These are phyloP conservation scores for Chionoecetes opilio DNA, from an alignment of 1,140 invertebrate species.

Conservation along the genomic window DNA sequence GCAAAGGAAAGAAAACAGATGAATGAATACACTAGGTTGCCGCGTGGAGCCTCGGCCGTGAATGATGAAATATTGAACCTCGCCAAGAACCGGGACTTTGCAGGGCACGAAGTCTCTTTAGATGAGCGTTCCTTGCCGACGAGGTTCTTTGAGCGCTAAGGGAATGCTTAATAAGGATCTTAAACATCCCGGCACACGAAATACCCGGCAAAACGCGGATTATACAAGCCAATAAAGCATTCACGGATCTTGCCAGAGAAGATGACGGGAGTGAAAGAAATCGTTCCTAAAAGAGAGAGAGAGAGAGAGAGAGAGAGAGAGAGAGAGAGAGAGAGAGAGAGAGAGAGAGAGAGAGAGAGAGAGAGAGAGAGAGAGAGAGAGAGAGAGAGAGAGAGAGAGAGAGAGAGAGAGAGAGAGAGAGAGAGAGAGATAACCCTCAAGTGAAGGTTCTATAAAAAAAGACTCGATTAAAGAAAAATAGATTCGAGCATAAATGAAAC, in stretches of 20 bases:
- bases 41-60: background rate
- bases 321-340: too few relatives aligned
- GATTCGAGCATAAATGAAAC: too few relatives aligned
- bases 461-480: too few relatives aligned
- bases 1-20: background rate
- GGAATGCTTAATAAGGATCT: background rate
- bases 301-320: too few relatives aligned
- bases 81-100: background rate
- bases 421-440: background rate
- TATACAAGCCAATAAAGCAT: background rate
- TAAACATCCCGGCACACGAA: constrained; percentile 15
- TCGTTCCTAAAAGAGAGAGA: background rate
- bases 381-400: too few relatives aligned
- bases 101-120: constrained; percentile 1
- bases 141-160: background rate
- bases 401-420: too few relatives aligned
- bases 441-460: too few relatives aligned
- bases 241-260: background rate
- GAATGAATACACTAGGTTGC: background rate
- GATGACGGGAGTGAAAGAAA: background rate
- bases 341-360: too few relatives aligned
- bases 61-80: background rate
- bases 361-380: too few relatives aligned
- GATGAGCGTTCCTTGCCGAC: background rate
- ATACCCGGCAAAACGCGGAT: background rate